Evolutionary conservation across 2,113 vertebrate genomes (phyloP).

Genomic region (Dermatemys mawii): DNA sequence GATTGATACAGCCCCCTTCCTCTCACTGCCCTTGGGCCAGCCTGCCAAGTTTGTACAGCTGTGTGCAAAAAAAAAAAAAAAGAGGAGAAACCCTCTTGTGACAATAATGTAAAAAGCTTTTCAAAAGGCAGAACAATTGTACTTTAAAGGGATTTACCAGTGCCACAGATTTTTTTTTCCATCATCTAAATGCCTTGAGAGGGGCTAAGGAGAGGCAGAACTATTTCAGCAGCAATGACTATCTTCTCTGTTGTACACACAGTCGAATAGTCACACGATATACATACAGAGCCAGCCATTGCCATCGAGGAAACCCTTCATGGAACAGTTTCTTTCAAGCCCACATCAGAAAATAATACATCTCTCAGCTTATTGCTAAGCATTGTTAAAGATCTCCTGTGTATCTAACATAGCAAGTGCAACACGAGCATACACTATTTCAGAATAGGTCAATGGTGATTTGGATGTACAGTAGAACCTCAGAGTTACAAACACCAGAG

Average conservation of each 20-base stretch:
- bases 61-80: too few relatives aligned
- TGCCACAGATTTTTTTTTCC: neutral
- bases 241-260: neutral
- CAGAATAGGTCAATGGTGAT: neutral
- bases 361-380: neutral
- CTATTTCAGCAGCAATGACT: neutral
- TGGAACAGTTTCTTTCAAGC: neutral
- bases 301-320: neutral
- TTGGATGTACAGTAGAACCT: too few relatives aligned
- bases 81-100: neutral
- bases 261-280: too few relatives aligned
- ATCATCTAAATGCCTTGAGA: neutral
- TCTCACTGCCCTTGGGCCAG: neutral
- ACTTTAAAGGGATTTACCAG: slow-evolving; percentile 1
- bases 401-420: neutral
- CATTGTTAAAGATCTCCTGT: neutral
- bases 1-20: neutral
- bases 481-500: too few relatives aligned
- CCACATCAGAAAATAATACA: neutral
- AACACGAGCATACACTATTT: neutral
- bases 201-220: neutral
- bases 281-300: neutral
- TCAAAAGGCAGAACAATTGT: neutral
- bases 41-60: neutral
- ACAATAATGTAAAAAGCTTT: neutral